Evolutionary conservation across 2,797 vertebrate species (phyloP), one percentile per base, ranked within the genome.

Genomic region (Sebastes vulpes): DNA sequence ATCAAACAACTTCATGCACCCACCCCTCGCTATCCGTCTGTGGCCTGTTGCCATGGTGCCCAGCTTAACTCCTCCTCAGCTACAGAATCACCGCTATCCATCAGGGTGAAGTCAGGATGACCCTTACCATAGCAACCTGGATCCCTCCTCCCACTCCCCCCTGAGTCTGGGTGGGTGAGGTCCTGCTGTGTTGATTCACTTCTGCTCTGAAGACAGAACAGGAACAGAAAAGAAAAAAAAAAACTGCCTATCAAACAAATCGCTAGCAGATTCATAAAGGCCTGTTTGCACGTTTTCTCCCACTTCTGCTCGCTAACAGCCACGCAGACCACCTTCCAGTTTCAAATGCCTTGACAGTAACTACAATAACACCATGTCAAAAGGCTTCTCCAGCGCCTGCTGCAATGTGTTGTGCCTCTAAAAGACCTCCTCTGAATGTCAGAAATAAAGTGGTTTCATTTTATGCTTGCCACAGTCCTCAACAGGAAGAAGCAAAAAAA

Each of bases 81-180:
- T 77, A 84, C 78, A 80, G 90, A 93, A 92, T 90, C 84, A 67
- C 87, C 73, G 83, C 92, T 59, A 95, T 96, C 93, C 89, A 92
- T 94, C 95, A 93, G 90, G 90, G 92, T 87, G 88, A 95, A 94
- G 91, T 88, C 89, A 91, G 89, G 86, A 95, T 94, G 95, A 95
- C 95, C 94, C 95, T 96, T 94, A 94, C 95, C 94, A 95, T 95
- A 81, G 94, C 94, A 96, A 96, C 95, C 92, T 87, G 88, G 59
- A 91, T 94, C 90, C 88, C 82, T 87, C 93, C 91, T 89, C 91
- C 90, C 82, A 81, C 86, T 79, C 78, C 75, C 88, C 90, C 82
- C 35, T 78, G 81, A 75, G 83, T 88, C 87, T 93, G 85, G 91
- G 87, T 92, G 90, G 91, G 89, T 82, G 91, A 94, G 85, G 88